Percentiles rank a stretch among this genome's conserved stretches.
These are phyloP conservation scores for Aporophyla nigra DNA, from an alignment of 2,888 invertebrate species.

Conservation along the genomic window DNA sequence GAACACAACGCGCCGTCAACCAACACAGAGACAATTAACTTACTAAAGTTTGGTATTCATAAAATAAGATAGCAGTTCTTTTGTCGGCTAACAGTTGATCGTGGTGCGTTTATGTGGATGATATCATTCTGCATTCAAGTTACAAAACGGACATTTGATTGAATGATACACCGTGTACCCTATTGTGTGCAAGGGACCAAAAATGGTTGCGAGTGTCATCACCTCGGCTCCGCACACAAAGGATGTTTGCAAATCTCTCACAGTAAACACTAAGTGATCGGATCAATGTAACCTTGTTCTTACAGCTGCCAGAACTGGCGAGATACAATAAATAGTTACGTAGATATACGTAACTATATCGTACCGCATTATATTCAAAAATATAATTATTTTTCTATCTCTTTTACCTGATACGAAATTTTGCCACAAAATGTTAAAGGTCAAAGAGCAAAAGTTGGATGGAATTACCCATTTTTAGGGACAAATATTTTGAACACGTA, in stretches of 20 bases:
- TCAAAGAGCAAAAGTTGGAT: slow-evolving; percentile 48
- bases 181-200: slow-evolving; percentile 69
- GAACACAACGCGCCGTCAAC: too few species aligned
- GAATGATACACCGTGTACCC: slow-evolving; percentile 59
- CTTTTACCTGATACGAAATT: slow-evolving; percentile 35
- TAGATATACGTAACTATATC: background rate
- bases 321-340: slow-evolving; percentile 23
- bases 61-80: background rate
- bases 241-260: slow-evolving; percentile 81
- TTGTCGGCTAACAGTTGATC: background rate
- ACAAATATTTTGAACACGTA: slow-evolving; percentile 46
- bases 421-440: slow-evolving; percentile 40
- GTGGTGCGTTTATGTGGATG: slow-evolving; percentile 10
- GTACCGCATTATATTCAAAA: slow-evolving; percentile 37
- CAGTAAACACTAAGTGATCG: slow-evolving; percentile 80
- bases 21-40: background rate
- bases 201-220: slow-evolving; percentile 72
- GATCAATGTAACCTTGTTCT: slow-evolving; percentile 75
- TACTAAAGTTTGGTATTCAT: background rate
- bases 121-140: slow-evolving; percentile 20
- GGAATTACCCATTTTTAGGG: slow-evolving; percentile 42
- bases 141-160: slow-evolving; percentile 49
- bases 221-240: slow-evolving; percentile 75
- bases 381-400: slow-evolving; percentile 28
- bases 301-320: slow-evolving; percentile 56